Conservation (phyloP, 1,140 invertebrate species). For the Psix sp. region DNA sequence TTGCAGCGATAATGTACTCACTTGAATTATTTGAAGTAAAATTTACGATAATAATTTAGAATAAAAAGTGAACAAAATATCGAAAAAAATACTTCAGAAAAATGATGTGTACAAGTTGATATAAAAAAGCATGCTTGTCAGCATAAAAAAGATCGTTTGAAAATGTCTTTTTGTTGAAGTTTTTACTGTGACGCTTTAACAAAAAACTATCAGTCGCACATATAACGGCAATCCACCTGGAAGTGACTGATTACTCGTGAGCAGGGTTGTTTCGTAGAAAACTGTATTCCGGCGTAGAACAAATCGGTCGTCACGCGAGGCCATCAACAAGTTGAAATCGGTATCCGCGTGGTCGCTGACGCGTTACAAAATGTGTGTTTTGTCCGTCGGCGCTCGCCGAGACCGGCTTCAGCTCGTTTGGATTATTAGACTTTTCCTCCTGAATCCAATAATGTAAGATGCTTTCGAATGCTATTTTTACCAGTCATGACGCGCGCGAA, state of each 20-base stretch:
- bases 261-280: no score
- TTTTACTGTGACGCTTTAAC: no score
- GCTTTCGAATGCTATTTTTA: conserved; percentile 49
- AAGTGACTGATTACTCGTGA: conserved; percentile 17
- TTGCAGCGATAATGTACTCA: no score
- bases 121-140: no score
- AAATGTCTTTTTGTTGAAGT: no score
- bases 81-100: no score
- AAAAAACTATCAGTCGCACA: no score
- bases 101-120: no score
- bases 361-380: conserved; percentile 4
- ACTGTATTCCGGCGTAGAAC: conserved; percentile 22
- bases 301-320: conserved; percentile 60
- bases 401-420: conserved; percentile 38
- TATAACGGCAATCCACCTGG: not conserved
- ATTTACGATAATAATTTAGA: no score
- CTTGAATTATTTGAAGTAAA: no score
- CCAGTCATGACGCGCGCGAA: conserved; percentile 9
- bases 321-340: conserved; percentile 67
- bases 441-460: conserved; percentile 52
- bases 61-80: no score
- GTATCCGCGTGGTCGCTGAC: conserved; percentile 13
- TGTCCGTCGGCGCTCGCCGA: conserved; percentile 9
- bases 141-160: no score
- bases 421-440: conserved; percentile 45